Conservation (phyloP, 2,888 invertebrate genomes). For the Galerucella pusilla region DNA sequence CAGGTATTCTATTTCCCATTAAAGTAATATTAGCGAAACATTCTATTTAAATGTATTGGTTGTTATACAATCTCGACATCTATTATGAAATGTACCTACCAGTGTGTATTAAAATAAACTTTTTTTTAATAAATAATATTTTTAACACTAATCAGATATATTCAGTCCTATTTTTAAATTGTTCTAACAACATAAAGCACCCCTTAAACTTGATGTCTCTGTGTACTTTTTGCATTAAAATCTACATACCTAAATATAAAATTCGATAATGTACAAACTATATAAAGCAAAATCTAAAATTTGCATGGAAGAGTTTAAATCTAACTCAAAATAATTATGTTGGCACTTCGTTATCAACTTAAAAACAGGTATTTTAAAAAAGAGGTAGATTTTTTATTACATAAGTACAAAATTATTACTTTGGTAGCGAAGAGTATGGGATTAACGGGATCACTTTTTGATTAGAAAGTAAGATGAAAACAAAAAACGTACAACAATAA, state of each 20-base stretch:
- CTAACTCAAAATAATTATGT: background rate
- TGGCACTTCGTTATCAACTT: background rate
- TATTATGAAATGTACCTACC: constrained; percentile 7
- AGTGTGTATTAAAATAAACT: constrained; percentile 9
- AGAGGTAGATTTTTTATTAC: no score
- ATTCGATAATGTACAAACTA: background rate
- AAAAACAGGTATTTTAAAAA: background rate
- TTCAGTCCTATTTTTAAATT: constrained; percentile 14
- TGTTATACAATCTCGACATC: background rate
- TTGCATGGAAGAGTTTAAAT: background rate
- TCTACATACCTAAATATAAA: background rate
- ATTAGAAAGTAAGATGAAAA: no score
- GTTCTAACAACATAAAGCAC: constrained; percentile 8
- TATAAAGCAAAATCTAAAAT: background rate
- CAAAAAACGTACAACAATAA: no score
- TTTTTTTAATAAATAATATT: constrained; percentile 10
- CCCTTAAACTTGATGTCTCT: constrained; percentile 8
- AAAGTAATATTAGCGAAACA: background rate
- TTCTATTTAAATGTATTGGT: constrained; percentile 1
- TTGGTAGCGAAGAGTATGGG: no score
- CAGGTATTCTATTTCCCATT: no score
- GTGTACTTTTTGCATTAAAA: background rate
- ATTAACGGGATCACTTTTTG: no score
- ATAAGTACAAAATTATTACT: no score
- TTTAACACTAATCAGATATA: constrained; percentile 14